phyloP scores from a whole-genome alignment of 2,888 invertebrate genomes.

The Leptinotarsa rubiginosa region DNA sequence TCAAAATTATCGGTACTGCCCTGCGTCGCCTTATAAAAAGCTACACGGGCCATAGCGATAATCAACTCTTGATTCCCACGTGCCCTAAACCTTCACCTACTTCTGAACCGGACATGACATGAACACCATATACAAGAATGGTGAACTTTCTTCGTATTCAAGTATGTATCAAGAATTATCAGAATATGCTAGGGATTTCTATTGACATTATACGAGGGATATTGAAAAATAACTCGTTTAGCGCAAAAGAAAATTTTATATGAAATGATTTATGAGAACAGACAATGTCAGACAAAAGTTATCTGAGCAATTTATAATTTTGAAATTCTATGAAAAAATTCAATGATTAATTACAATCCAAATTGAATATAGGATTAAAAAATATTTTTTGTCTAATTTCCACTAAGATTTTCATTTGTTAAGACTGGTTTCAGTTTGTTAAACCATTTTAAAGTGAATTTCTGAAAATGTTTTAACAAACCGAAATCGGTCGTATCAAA shows the following conservation, averaged over 20 bases:
- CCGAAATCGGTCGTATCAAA: no score
- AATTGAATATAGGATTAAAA: no score
- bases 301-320: no score
- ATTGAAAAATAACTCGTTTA: background rate
- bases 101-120: constrained; percentile 28
- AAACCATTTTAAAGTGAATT: no score
- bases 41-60: constrained; percentile 21
- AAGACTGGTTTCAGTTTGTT: no score
- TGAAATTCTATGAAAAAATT: no score
- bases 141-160: constrained; percentile 3
- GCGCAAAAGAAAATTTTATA: background rate
- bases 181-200: background rate
- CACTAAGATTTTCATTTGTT: no score
- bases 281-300: no score
- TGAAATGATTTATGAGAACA: no score
- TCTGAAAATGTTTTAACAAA: no score
- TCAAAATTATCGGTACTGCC: constrained; percentile 4
- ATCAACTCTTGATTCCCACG: constrained; percentile 31
- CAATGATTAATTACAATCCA: no score
- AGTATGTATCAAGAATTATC: constrained; percentile 4
- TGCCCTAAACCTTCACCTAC: constrained; percentile 25
- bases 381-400: no score
- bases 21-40: background rate
- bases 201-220: background rate
- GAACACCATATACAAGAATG: background rate